A percentile compares a stretch with the other conserved stretches of the same genome.
These are phyloP conservation scores for Calonectris borealis DNA, from an alignment of 2,113 vertebrate species.

Conservation along the genomic window DNA sequence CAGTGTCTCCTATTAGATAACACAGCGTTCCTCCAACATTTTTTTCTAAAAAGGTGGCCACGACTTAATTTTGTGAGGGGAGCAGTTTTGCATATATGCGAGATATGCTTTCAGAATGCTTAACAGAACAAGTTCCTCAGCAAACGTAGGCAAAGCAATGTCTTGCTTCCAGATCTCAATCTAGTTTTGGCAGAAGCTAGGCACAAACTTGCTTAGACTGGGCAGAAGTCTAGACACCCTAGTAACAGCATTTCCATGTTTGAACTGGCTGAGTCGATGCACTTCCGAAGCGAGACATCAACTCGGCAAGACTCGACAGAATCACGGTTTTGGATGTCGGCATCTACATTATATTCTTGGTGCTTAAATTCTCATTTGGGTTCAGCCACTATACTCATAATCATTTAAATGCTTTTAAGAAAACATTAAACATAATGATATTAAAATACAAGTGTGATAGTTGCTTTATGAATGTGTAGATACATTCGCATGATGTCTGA, in stretches of 20 bases:
- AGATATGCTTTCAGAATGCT: neutral
- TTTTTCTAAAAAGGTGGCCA: neutral
- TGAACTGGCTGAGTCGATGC: neutral
- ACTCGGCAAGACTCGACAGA: neutral
- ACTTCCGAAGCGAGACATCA: neutral
- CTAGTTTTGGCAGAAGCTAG: slow-evolving; percentile 32
- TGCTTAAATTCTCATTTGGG: neutral
- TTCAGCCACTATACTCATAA: neutral
- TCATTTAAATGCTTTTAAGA: neutral
- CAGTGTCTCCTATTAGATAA: neutral
- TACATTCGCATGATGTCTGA: neutral
- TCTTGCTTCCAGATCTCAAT: slow-evolving; percentile 25
- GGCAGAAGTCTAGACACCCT: slow-evolving; percentile 45
- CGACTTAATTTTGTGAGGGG: neutral
- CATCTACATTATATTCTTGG: neutral
- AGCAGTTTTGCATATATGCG: slow-evolving; percentile 12
- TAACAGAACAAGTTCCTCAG: slow-evolving; percentile 44
- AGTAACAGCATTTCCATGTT: slow-evolving; percentile 18
- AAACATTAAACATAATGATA: neutral
- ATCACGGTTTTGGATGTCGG: neutral
- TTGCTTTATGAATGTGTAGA: neutral
- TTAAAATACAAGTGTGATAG: slow-evolving; percentile 16
- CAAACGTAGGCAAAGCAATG: slow-evolving; percentile 1
- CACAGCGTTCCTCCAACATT: neutral
- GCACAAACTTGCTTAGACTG: slow-evolving; percentile 30